Evolutionary conservation across 2,113 vertebrate species (phyloP), one percentile per base, ranked within the genome.

Genomic region (Brachypodius melanocephalos): DNA sequence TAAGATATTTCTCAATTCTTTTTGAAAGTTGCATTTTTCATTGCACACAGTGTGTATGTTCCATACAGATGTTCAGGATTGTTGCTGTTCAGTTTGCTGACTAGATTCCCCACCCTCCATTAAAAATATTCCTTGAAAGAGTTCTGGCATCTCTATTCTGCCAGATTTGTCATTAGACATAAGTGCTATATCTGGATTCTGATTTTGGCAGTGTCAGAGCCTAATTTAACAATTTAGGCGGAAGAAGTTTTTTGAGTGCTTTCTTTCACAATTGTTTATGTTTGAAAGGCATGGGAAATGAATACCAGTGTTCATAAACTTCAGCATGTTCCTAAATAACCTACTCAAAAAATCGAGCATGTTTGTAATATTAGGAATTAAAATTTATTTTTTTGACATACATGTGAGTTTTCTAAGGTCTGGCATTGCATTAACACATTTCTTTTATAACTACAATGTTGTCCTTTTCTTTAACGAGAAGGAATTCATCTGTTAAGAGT

Each of bases 1-100:
- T 99, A 98, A 98, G 98, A 94, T 71, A 13, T 7, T 86, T 96
- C 38, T 74, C 4, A 26, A 8, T 90, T 80, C 13, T 57, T 82
- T 82, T 69, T 55, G 10, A 6, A 72, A 58, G 29, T 77, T 74
- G 4, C 9, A 12, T 65, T 49, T 75, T 79, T 85, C n/a, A 17
- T 65, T 85, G 15, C 8, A 12, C 7, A 10, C 21, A 26, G 17
- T 2, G 0, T 57, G 3, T 65, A 20, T 5, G 3, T 74, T 81
- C 22, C 31, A 10, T 65, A 52, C 28, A 68, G 6, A 29, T 51
- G 14, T 81, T 78, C 54, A 63, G 61, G 62, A 31, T 45, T 43
- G 32, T 71, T 90, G 31, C 34, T 67, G 5, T 79, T 85, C 6
- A n/a, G 24, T 78, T 71, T 57, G 25, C 43, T 58, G n/a, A 12